Base-by-base conservation (phyloP, 2,888 invertebrate species). In the Orchesellides sinensis region DNA sequence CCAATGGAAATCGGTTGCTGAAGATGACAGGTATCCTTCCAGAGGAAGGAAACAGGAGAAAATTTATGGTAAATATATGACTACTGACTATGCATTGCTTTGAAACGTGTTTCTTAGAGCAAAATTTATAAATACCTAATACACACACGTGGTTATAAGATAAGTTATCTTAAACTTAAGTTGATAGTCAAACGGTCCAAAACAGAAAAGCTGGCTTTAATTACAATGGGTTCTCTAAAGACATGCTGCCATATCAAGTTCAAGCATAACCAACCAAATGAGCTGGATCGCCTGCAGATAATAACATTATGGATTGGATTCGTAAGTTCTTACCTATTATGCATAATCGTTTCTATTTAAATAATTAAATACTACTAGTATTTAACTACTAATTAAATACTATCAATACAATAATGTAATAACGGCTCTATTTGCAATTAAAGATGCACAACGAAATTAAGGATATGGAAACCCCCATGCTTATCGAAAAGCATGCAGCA, bases 381-480 rank as follows among this genome's bases (percentile, higher is more conserved):
- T n/a, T n/a, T n/a, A n/a, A n/a, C n/a, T n/a, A n/a, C n/a, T n/a
- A n/a, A n/a, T n/a, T n/a, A n/a, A n/a, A n/a, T n/a, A n/a, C n/a
- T n/a, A n/a, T n/a, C n/a, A n/a, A n/a, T n/a, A n/a, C n/a, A n/a
- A n/a, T n/a, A n/a, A n/a, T n/a, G n/a, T n/a, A n/a, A n/a, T n/a
- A n/a, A n/a, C n/a, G n/a, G n/a, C n/a, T n/a, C n/a, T n/a, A n/a
- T n/a, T n/a, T n/a, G n/a, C n/a, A 25, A 17, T 63, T 49, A 1
- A 12, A 77, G 77, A 77, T 77, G 77, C 47, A 77, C 35, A 77
- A 77, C 45, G 77, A 77, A n/a, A 2, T 77, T 4, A 25, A 54
- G 32, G 56, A 77, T 6, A 59, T 2, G 1, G 66, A 56, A 29
- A 17, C 19, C 10, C 40, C 68, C 12, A 19, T 12, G 6, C 59